These are phyloP conservation scores for Oreocharis arfaki DNA, from an alignment of 2,113 vertebrate genomes.

Conservation along the genomic window DNA sequence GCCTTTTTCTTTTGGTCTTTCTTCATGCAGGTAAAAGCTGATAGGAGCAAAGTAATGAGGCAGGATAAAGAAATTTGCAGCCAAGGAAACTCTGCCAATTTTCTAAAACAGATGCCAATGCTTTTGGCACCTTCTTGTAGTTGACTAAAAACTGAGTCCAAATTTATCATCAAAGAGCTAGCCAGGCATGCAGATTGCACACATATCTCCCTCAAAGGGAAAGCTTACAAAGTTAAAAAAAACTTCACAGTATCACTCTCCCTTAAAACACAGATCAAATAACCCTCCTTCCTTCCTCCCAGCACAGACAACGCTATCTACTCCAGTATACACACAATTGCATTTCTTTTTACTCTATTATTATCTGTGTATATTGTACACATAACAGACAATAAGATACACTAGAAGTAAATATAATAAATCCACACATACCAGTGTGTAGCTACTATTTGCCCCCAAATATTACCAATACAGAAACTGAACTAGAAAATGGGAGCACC, in stretches of 20 bases:
- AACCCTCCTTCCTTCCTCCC: slow-evolving; percentile 22
- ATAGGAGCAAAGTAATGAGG: slow-evolving; percentile 39
- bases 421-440: not conserved
- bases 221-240: slow-evolving; percentile 26
- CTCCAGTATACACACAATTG: not conserved
- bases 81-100: slow-evolving; percentile 33
- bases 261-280: slow-evolving; percentile 54
- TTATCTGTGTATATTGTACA: not conserved
- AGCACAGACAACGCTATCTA: slow-evolving; percentile 25
- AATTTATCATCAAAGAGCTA: slow-evolving; percentile 69
- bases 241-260: slow-evolving; percentile 37
- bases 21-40: slow-evolving; percentile 49
- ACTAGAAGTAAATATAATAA: not conserved
- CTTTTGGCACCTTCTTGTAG: slow-evolving; percentile 34
- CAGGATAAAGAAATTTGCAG: slow-evolving; percentile 28
- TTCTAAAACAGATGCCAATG: slow-evolving; percentile 22
- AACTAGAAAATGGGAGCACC: not conserved
- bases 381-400: not conserved
- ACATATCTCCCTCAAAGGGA: slow-evolving; percentile 40
- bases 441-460: not conserved
- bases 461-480: not conserved
- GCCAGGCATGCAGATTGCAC: slow-evolving; percentile 59
- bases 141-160: slow-evolving; percentile 29
- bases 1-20: slow-evolving; percentile 54
- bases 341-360: slow-evolving; percentile 4